Evolutionary conservation across 1,140 invertebrate species (phyloP), one percentile per base, ranked within the genome.

Genomic region (Leptestheria dahalacensis): DNA sequence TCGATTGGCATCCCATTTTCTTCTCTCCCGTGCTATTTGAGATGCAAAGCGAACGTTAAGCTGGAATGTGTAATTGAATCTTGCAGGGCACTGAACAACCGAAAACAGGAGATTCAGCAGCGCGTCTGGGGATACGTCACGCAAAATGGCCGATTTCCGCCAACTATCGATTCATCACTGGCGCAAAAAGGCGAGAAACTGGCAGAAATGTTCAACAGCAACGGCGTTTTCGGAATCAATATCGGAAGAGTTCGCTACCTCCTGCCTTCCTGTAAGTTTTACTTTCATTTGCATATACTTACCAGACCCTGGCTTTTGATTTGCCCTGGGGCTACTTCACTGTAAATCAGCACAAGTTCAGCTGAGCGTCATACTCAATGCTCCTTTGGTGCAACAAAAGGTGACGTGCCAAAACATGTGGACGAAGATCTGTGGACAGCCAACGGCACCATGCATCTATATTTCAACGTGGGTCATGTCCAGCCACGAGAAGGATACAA

Each of bases 381-480:
- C 12, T 49, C 18, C 48, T 18, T 49, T 49, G 18, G 3, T 12
- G 26, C 26, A 24, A 18, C 26, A 2, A 10, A 24, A 55, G 53
- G 53, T 55, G 53, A 55, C 0, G 25, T 12, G 21, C 53, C 53
- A 20, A 55, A 55, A 41, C 53, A 55, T 15, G 28, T 33, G 4
- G 53, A 55, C 21, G 53, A 55, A 1, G 53, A 55, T 29, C 12
- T 41, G 24, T 55, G 26, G 25, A 29, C 53, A 0, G 12, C 53
- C 21, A 18, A 28, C 20, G 18, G 24, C 25, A 29, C 53, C 12
- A n/a, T 55, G 9, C 53, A 55, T 25, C 20, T 55, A 12, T 55
- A 29, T 11, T 55, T 55, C 28, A 55, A 55, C 20, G 26, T 55
- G 15, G 33, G 53, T 10, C 15, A 33, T 3, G 33, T 55, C 15